These are phyloP conservation scores for Tragopan temminckii DNA, from an alignment of 2,797 vertebrate species.

Conservation along the genomic window DNA sequence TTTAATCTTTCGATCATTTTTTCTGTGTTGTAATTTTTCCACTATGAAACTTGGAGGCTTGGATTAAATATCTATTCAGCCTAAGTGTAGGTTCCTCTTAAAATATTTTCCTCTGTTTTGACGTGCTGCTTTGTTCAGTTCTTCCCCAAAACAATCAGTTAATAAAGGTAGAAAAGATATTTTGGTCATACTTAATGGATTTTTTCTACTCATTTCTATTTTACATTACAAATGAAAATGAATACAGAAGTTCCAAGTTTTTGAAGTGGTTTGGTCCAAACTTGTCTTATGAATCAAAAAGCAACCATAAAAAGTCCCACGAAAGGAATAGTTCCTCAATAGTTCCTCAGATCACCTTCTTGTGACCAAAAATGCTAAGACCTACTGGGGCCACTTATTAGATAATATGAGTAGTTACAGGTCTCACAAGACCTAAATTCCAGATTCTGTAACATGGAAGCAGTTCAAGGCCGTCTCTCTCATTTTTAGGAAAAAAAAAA, in stretches of 20 bases:
- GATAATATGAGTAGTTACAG: not conserved
- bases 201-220: not conserved
- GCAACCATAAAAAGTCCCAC: not conserved
- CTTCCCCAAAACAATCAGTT: not conserved
- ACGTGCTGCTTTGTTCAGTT: not conserved
- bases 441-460: not conserved
- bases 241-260: not conserved
- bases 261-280: not conserved
- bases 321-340: not conserved
- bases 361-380: not conserved
- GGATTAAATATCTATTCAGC: not conserved
- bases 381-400: not conserved
- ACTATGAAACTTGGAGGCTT: not conserved
- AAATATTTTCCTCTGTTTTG: not conserved
- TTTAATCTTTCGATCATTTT: not conserved
- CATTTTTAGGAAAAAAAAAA: not conserved
- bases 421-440: not conserved
- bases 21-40: not conserved
- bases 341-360: not conserved
- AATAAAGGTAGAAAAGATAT: not conserved
- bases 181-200: not conserved
- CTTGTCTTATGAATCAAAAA: not conserved
- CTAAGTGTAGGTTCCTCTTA: not conserved
- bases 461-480: not conserved
- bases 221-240: not conserved